Percentiles rank a stretch among this genome's conserved stretches.
These are phyloP conservation scores for Erpetoichthys calabaricus DNA, from an alignment of 2,797 vertebrate genomes.

Conservation along the genomic window DNA sequence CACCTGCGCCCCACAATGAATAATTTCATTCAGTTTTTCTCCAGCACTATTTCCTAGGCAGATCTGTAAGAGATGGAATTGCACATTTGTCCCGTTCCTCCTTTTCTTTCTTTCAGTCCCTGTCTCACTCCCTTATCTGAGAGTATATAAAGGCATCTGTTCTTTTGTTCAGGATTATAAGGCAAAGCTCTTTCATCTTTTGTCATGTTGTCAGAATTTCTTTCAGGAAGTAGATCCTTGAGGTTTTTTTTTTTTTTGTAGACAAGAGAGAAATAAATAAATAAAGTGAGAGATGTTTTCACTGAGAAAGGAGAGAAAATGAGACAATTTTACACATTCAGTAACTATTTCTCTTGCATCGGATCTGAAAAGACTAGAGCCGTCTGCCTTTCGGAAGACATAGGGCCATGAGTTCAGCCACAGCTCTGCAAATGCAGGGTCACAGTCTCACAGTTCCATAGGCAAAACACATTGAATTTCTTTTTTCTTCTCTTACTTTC, in stretches of 20 bases:
- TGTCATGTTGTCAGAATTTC: background rate
- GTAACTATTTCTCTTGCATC: no score
- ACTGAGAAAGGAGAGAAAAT: no score
- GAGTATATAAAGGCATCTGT: background rate
- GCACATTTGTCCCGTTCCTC: background rate
- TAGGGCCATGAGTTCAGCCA: no score
- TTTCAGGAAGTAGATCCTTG: background rate
- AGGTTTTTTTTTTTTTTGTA: background rate
- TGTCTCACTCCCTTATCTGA: background rate
- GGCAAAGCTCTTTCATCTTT: conserved; percentile 1
- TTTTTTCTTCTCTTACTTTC: no score
- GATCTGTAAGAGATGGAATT: background rate
- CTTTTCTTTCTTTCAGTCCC: background rate
- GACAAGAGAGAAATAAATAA: no score
- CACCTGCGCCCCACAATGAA: background rate
- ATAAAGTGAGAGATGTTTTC: no score
- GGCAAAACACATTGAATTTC: no score
- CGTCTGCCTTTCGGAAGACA: no score
- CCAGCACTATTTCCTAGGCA: background rate
- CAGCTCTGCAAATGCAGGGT: no score
- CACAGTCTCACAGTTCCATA: no score
- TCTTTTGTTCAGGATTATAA: background rate
- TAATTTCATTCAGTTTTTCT: background rate
- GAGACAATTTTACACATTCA: no score
- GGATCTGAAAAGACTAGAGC: no score